phyloP scores from a whole-genome alignment of 2,113 vertebrate species.

The Tragulus kanchil region DNA sequence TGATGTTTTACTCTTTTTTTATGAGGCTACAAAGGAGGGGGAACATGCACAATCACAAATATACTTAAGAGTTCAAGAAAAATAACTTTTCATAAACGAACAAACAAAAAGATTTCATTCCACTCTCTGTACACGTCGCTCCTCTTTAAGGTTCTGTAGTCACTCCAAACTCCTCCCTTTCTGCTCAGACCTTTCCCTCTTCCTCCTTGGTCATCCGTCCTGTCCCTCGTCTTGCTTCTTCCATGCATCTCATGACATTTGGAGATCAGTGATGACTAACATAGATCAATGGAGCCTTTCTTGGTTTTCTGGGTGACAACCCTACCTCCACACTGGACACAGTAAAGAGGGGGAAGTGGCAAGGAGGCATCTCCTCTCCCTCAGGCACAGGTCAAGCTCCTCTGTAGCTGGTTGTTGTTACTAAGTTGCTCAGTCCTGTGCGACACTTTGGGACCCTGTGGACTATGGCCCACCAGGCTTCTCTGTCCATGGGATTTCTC shows the following conservation, averaged over 20 bases:
- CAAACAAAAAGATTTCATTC: not conserved
- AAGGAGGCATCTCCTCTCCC: not conserved
- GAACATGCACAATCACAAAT: not conserved
- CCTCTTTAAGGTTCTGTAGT: not conserved
- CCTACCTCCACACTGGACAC: not conserved
- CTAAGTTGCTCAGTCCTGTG: not conserved
- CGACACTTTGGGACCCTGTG: not conserved
- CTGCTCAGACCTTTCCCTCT: not conserved
- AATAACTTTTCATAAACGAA: too few species aligned
- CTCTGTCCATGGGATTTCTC: not conserved
- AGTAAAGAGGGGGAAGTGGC: not conserved
- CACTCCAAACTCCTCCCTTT: not conserved
- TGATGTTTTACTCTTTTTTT: conserved; percentile 5
- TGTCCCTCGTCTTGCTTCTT: not conserved
- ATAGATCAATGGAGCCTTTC: not conserved
- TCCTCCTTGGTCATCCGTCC: not conserved
- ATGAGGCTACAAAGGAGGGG: not conserved
- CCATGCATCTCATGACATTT: not conserved
- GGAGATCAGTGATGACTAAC: not conserved
- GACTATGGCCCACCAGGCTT: not conserved
- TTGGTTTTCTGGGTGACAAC: not conserved
- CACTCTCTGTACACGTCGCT: rapidly evolving
- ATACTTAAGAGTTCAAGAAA: too few species aligned
- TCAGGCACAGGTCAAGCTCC: not conserved
- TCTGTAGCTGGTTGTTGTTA: not conserved